Base-by-base conservation (phyloP, 2,797 vertebrate species). In the Diceros bicornis region DNA sequence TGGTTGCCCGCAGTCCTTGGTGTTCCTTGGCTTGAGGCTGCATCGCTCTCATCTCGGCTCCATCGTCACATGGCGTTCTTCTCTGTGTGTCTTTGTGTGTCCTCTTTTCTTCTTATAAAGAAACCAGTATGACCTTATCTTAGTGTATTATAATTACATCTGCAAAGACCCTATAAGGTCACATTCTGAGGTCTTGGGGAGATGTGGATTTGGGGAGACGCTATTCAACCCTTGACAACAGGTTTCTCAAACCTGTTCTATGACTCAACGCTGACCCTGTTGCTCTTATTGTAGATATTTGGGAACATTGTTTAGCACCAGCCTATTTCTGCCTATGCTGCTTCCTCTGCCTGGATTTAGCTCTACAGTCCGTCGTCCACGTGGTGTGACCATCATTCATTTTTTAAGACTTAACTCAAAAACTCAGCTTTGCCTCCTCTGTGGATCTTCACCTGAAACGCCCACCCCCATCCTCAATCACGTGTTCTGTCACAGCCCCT, bases 61-160 rank as follows among this genome's bases (percentile, higher is more conserved):
- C 27, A 0, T 44, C 9, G 1, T 34, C 57, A 17, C 6, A 0
- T 1, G 44, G 52, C 7, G 20, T 17, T 25, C 75, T 52, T 13
- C 50, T 21, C 1, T 9, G 25, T 85, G 16, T 69, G 27, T 44
- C 52, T 55, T 50, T 9, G 1, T 23, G 20, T 14, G 18, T 50
- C 62, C 12, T 34, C 5, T 25, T 66, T 34, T 89, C 44, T 71
- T 91, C 83, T 75, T 44, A 3, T 14, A 12, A 25, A n/a, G 44
- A 61, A 17, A 21, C 47, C 32, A 29, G 21, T 6, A 0, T 41
- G 64, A 57, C 82, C 25, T 21, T 34, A 62, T 21, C 21, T 81
- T 59, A 44, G 61, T 23, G 66, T 13, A 66, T 0, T 34, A 11
- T 71, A 23, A 6, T 50, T 75, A 25, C 44, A 34, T 81, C 91